phyloP scores from a whole-genome alignment of 2,888 invertebrate species.

The Altica lythri region DNA sequence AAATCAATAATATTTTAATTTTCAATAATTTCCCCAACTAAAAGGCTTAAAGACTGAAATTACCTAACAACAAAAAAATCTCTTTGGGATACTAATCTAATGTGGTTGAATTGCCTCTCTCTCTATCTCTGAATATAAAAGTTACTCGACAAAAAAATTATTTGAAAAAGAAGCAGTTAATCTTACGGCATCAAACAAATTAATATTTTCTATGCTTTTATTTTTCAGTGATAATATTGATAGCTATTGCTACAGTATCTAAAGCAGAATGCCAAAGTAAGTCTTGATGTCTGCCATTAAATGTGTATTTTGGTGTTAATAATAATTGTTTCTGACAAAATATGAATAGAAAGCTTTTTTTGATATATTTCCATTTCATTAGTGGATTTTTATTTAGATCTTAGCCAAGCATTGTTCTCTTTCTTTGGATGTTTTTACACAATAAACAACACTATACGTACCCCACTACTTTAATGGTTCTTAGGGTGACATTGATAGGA shows the following conservation, averaged over 20 bases:
- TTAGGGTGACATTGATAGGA: too few species aligned
- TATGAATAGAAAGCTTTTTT: slow-evolving; percentile 31
- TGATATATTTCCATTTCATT: slow-evolving; percentile 24
- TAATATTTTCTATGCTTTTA: slow-evolving; percentile 46
- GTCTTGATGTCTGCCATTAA: slow-evolving; percentile 46
- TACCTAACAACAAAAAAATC: slow-evolving; percentile 1
- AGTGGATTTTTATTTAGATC: slow-evolving; percentile 29
- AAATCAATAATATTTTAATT: too few species aligned
- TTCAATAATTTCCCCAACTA: not conserved
- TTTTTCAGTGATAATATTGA: slow-evolving; percentile 56
- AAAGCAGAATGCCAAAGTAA: slow-evolving; percentile 68
- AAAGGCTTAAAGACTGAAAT: not conserved
- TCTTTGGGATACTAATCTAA: slow-evolving; percentile 2
- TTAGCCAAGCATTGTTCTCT: slow-evolving; percentile 28
- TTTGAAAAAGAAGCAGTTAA: slow-evolving; percentile 23
- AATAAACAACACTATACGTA: slow-evolving; percentile 9
- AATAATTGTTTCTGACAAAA: slow-evolving; percentile 36
- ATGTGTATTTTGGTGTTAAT: slow-evolving; percentile 36
- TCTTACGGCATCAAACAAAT: slow-evolving; percentile 29
- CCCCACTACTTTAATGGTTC: too few species aligned
- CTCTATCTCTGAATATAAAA: too few species aligned
- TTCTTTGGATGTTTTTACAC: slow-evolving; percentile 12
- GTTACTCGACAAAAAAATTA: slow-evolving; percentile 21
- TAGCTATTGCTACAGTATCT: slow-evolving; percentile 56
- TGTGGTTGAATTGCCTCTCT: slow-evolving; percentile 26